A percentile compares a stretch with the other conserved stretches of the same genome.
phyloP scores from a whole-genome alignment of 2,888 invertebrate genomes.

The Imbricaverruca yamaguchii region DNA sequence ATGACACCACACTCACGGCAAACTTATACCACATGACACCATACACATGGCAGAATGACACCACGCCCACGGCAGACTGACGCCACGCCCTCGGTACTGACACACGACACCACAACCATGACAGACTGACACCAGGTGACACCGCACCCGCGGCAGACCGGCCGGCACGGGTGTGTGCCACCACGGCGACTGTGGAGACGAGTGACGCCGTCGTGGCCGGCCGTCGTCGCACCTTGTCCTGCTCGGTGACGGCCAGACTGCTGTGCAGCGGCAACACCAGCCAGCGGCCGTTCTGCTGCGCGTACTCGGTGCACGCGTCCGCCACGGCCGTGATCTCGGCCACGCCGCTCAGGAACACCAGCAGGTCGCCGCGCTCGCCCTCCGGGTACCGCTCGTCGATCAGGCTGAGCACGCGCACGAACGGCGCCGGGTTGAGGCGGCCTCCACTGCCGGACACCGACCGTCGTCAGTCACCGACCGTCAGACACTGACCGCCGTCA shows the following conservation, averaged over 20 bases:
- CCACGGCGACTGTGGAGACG: too few species aligned
- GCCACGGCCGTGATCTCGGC: constrained; percentile 82
- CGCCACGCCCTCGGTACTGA: too few species aligned
- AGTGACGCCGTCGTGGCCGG: constrained; percentile 59
- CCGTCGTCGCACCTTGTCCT: constrained; percentile 86
- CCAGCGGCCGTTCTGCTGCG: constrained; percentile 71
- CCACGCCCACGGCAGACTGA: too few species aligned
- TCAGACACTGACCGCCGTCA: too few species aligned
- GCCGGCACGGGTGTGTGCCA: too few species aligned
- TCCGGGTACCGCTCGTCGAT: constrained; percentile 82
- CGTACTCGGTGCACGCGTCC: constrained; percentile 76
- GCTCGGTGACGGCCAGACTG: constrained; percentile 82
- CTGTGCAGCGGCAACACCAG: constrained; percentile 88
- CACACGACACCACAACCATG: too few species aligned
- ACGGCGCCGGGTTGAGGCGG: constrained; percentile 86
- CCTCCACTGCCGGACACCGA: constrained; percentile 51
- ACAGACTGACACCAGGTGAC: too few species aligned
- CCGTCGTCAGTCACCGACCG: too few species aligned
- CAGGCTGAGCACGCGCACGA: constrained; percentile 80
- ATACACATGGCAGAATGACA: too few species aligned
- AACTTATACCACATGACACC: too few species aligned
- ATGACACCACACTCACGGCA: too few species aligned
- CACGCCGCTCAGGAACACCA: constrained; percentile 91
- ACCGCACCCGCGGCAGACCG: too few species aligned
- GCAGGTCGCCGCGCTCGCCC: constrained; percentile 81